phyloP scores from a whole-genome alignment of 2,888 invertebrate genomes.

The Furcula furcula region DNA sequence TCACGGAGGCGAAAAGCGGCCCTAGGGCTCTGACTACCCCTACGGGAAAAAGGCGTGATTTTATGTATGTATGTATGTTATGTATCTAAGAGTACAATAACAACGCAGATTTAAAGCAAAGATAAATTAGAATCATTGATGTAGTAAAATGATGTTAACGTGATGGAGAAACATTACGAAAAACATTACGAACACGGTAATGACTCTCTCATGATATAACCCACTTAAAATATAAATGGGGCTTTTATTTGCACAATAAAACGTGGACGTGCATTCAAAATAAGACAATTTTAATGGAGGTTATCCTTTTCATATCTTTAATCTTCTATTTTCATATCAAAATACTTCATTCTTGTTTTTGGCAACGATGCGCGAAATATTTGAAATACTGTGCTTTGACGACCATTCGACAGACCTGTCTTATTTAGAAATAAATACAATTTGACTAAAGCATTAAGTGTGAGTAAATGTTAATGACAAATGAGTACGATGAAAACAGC shows the following conservation, averaged over 20 bases:
- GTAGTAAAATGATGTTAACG: slow-evolving; percentile 12
- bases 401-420: no score
- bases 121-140: slow-evolving; percentile 10
- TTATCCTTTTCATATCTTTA: background rate
- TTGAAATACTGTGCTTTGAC: no score
- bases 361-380: background rate
- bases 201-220: slow-evolving; percentile 22
- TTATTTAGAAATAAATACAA: no score
- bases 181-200: slow-evolving; percentile 15
- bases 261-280: slow-evolving; percentile 12
- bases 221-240: slow-evolving; percentile 14
- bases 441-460: no score
- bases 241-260: slow-evolving; percentile 16
- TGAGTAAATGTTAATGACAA: background rate
- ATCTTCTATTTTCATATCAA: no score
- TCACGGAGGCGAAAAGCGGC: no score
- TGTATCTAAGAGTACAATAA: no score
- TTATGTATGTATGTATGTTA: no score
- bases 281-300: background rate
- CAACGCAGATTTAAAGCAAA: no score
- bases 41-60: no score
- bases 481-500: background rate
- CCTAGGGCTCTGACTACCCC: no score
- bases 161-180: slow-evolving; percentile 14
- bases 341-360: background rate